Percentiles rank a stretch among this genome's conserved stretches.
These are phyloP conservation scores for Hemibagrus guttatus DNA, from an alignment of 2,797 vertebrate genomes.

Conservation along the genomic window DNA sequence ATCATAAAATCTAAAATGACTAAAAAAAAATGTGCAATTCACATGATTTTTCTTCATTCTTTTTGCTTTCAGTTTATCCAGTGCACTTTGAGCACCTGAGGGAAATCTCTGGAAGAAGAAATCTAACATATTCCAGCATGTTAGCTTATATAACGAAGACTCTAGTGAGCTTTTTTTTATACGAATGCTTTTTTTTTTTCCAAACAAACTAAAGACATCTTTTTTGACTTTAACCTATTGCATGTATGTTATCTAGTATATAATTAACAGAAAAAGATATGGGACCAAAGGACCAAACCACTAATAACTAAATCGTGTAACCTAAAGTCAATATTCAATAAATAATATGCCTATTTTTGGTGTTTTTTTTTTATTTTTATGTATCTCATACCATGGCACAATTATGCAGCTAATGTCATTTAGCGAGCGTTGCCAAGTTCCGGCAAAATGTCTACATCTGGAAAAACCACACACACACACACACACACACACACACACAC, in stretches of 20 bases:
- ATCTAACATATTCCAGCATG: background rate
- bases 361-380: background rate
- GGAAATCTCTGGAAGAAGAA: background rate
- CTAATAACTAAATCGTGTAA: background rate
- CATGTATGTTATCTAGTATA: background rate
- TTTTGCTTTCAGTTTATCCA: constrained; percentile 54
- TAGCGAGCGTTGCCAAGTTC: background rate
- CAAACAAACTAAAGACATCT: background rate
- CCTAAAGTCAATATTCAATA: background rate
- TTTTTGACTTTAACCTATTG: background rate
- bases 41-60: background rate
- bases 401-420: background rate
- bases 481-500: too few relatives aligned
- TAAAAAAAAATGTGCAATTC: background rate
- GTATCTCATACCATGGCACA: background rate
- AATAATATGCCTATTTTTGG: background rate
- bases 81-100: constrained; percentile 54
- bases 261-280: background rate
- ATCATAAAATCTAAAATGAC: background rate
- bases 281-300: background rate
- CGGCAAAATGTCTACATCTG: background rate
- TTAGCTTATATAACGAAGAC: background rate
- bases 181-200: background rate
- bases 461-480: background rate
- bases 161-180: background rate